Percentiles rank a stretch among this genome's conserved stretches.
Conservation (phyloP, 2,888 invertebrate species). For the Pardosa pseudoannulata region DNA sequence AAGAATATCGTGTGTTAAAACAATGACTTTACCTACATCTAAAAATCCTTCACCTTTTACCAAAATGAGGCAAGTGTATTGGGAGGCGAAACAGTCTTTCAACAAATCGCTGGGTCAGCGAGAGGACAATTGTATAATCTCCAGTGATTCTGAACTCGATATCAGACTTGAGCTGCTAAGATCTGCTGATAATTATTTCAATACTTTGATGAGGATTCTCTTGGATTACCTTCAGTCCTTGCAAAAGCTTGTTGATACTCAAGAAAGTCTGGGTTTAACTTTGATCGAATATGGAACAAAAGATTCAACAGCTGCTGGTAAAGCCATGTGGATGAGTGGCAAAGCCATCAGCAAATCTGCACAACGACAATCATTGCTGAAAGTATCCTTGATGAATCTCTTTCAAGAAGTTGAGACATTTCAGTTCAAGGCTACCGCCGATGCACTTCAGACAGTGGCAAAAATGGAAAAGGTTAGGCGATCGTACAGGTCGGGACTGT, state of each 20-base stretch:
- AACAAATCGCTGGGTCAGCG: constrained; percentile 94
- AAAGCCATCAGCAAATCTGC: constrained; percentile 25
- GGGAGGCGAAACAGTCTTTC: constrained; percentile 98
- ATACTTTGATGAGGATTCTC: constrained; percentile 14
- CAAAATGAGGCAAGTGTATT: constrained; percentile 96
- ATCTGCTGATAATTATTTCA: constrained; percentile 31
- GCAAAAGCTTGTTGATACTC: neutral
- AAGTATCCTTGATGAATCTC: constrained; percentile 5
- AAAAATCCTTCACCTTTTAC: constrained; percentile 74
- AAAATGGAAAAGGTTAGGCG: constrained; percentile 41
- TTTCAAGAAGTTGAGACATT: constrained; percentile 47
- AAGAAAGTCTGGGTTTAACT: constrained; percentile 34
- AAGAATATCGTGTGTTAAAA: no score
- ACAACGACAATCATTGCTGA: neutral
- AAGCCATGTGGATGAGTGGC: constrained; percentile 22
- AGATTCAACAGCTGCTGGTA: constrained; percentile 42
- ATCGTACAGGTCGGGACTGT: constrained; percentile 46
- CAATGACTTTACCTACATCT: neutral
- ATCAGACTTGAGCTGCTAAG: constrained; percentile 87
- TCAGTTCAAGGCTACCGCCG: constrained; percentile 46
- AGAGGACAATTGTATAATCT: constrained; percentile 96
- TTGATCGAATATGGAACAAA: constrained; percentile 36
- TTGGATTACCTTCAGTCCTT: constrained; percentile 13
- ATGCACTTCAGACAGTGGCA: constrained; percentile 29
- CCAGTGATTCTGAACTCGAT: constrained; percentile 97